These are phyloP conservation scores for Idaea straminata DNA, from an alignment of 2,888 invertebrate species.

Conservation along the genomic window DNA sequence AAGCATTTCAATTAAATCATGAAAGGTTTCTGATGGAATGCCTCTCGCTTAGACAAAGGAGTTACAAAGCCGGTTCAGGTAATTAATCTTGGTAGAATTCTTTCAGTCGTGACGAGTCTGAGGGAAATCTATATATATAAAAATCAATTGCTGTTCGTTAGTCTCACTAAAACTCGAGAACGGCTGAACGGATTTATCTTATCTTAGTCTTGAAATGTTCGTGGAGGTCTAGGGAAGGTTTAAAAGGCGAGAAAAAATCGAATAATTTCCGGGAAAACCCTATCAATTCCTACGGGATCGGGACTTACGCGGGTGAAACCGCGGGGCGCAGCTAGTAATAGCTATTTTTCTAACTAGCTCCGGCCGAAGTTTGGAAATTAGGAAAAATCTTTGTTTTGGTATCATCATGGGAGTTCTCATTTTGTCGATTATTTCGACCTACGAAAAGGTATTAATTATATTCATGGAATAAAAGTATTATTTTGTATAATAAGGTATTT, in stretches of 20 bases:
- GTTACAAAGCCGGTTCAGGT: slow-evolving; percentile 61
- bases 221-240: no score
- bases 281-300: no score
- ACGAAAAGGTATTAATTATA: background rate
- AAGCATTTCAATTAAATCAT: slow-evolving; percentile 64
- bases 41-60: slow-evolving; percentile 56
- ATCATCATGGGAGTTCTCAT: background rate
- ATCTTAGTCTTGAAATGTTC: no score
- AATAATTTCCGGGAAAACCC: no score
- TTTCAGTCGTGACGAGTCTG: slow-evolving; percentile 50
- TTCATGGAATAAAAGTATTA: background rate
- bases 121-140: no score
- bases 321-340: no score
- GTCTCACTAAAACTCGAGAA: no score
- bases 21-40: slow-evolving; percentile 55
- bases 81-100: slow-evolving; percentile 69
- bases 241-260: no score
- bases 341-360: slow-evolving; percentile 35
- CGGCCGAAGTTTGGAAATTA: slow-evolving; percentile 12
- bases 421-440: background rate
- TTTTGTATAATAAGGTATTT: no score
- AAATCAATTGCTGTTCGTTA: no score
- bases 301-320: no score
- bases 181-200: no score
- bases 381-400: slow-evolving; percentile 4